Evolutionary conservation across 1,140 invertebrate genomes (phyloP), one percentile per base, ranked within the genome.

Genomic region (Archivesica marissinica): DNA sequence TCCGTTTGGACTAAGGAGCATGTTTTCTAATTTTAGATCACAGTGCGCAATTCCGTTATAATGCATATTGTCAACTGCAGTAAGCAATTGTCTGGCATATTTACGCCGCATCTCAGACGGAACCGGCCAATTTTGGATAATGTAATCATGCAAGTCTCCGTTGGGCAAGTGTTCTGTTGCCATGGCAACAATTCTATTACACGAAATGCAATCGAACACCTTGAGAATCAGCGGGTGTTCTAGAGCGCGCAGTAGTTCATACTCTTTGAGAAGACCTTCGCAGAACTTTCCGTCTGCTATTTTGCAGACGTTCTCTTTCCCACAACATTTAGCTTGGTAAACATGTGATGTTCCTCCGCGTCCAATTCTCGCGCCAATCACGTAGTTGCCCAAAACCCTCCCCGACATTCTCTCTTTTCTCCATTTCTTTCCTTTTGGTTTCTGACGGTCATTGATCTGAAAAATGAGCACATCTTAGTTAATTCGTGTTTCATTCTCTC

Each of bases 1-100:
- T 0, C 61, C 74, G 7, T 38, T 15, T 3, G 41, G 4, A 35
- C 52, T 35, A 23, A 84, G 35, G 7, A 84, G 20, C 28, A 84
- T 75, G 17, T 84, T 84, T 66, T 84, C 81, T 38, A 84, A 59
- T 84, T 84, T 84, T 0, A 84, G 56, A 50, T 84, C 81, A 76
- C 81, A 84, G 25, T 84, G 81, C 30, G 72, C 81, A 13, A 84
- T 76, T 23, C 54, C 81, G 2, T 30, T 64, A 4, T 61, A 20
- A 52, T 84, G 81, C 28, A 84, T 84, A 20, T 72, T 28, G 25
- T 75, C 54, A 23, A 84, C 81, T 3, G 81, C 81, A 15, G 81
- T 76, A 13, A 76, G 25, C 13, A 84, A 35, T 39, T 84, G 50
- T 25, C 11, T 35, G 1, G 54, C 54, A 59, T 28, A 84, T 23